Evolutionary conservation across 92 coral and sea anemone genomes (phyloP).

Genomic region (Umimayanthus kanabou): DNA sequence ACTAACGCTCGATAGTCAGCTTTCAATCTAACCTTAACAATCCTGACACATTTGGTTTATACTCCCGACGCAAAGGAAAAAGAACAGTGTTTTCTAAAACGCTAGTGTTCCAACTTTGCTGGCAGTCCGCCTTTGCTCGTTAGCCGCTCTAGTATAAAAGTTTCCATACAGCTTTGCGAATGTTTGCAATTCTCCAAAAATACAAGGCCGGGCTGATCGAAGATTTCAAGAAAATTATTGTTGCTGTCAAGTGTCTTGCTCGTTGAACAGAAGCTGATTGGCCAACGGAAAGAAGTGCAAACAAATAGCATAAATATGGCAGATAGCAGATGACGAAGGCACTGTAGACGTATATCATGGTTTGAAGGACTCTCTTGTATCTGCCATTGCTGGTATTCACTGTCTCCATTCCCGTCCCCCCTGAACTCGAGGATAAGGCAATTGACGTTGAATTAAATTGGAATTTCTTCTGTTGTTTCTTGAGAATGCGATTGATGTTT

Average conservation of each 20-base stretch:
- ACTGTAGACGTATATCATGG: not conserved
- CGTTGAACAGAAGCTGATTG: not conserved
- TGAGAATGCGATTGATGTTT: conserved; percentile 9
- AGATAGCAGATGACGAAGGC: conserved; percentile 7
- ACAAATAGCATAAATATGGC: conserved; percentile 18
- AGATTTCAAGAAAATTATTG: conserved; percentile 5
- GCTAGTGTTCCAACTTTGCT: not conserved
- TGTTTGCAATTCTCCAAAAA: conserved; percentile 20
- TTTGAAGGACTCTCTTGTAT: conserved; percentile 12
- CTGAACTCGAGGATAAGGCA: not conserved
- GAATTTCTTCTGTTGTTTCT: conserved; percentile 15
- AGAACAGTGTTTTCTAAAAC: no score
- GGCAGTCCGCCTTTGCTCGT: not conserved
- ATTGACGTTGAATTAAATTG: not conserved
- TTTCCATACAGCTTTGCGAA: conserved; percentile 14
- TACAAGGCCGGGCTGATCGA: not conserved
- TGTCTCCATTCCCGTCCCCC: not conserved
- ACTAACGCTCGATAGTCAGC: no score
- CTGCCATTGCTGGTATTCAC: not conserved
- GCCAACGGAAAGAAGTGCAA: conserved; percentile 3
- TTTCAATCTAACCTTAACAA: no score
- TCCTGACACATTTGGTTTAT: no score
- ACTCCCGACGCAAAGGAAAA: no score
- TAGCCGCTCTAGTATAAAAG: not conserved
- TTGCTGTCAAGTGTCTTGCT: conserved; percentile 24